Evolutionary conservation across 2,113 vertebrate species (phyloP), one percentile per base, ranked within the genome.

Genomic region (Platanista minor): DNA sequence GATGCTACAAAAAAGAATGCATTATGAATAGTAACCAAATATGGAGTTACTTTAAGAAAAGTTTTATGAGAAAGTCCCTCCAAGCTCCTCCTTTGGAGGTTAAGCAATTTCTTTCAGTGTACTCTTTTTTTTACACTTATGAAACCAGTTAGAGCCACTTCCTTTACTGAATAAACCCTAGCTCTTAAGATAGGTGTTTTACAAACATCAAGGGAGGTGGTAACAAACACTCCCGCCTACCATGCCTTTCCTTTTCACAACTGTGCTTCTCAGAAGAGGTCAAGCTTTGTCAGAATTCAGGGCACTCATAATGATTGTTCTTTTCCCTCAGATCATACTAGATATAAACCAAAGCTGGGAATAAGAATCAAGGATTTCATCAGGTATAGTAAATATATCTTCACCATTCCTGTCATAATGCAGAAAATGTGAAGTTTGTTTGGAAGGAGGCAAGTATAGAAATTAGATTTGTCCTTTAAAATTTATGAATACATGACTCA

Each of bases 401-500:
- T 62, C n/a, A 72, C 17, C 18, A 52, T 74, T 85, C 62, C 7
- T 62, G 8, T 46, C 27, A 66, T 86, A 75, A 85, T 43, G 10
- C 41, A 80, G 36, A 89, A 7, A 91, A 54, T 18, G 18, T 0
- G 84, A 77, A 39, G 23, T 25, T 94, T 59, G 14, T 7, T 46
- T 87, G n/a, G 29, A 93, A 74, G 1, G 12, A 62, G 9, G 27
- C 2, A 82, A 39, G 2, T 78, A 36, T 13, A 66, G 39, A 88
- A 94, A 91, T 5, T 90, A 1, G 5, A 96, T 61, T 90, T 85
- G 20, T 49, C 25, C 62, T 94, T 96, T 74, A 83, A 91, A 66
- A 46, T 80, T 74, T 72, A 39, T 64, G 59, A 95, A 74, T 46
- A 41, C 1, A 46, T 74, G 20, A 67, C 27, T 72, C 82, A 71